These are phyloP conservation scores for Stenotaenia linearis DNA, from an alignment of 2,888 invertebrate genomes.

Conservation along the genomic window DNA sequence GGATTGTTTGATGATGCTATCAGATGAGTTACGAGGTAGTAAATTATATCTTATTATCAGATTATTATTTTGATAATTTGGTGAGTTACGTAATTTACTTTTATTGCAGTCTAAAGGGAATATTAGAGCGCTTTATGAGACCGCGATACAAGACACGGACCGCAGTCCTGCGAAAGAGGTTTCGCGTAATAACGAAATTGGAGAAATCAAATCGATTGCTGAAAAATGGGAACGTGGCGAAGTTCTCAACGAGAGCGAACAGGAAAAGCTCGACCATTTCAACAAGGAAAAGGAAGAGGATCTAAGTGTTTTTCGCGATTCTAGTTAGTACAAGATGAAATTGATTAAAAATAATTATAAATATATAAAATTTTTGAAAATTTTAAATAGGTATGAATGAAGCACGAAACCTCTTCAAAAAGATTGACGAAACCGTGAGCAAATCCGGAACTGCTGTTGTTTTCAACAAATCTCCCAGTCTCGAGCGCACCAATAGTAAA, in stretches of 20 bases:
- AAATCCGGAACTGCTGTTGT: constrained; percentile 44
- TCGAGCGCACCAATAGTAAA: constrained; percentile 3
- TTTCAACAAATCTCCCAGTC: constrained; percentile 37
- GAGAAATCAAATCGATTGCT: constrained; percentile 37
- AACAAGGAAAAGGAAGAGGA: constrained; percentile 61
- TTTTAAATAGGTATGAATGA: constrained; percentile 65
- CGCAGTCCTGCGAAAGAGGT: constrained; percentile 58
- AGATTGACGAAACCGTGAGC: constrained; percentile 70
- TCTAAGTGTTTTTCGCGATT: constrained; percentile 65
- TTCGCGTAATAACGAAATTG: constrained; percentile 49
- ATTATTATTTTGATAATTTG: not conserved
- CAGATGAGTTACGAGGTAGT: not conserved
- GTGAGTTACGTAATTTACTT: not conserved
- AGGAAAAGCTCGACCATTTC: constrained; percentile 51
- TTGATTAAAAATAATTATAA: not conserved
- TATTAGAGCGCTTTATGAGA: constrained; percentile 87
- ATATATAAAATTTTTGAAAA: not conserved
- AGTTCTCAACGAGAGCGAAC: constrained; percentile 38
- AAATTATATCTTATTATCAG: not conserved
- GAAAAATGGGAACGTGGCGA: constrained; percentile 58
- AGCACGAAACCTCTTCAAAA: constrained; percentile 76
- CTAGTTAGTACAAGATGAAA: constrained; percentile 54
- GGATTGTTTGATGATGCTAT: not conserved
- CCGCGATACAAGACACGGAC: constrained; percentile 58
- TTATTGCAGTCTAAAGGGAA: constrained; percentile 71